Percentiles rank a stretch among this genome's conserved stretches.
Conservation (phyloP, 2,888 invertebrate genomes). For the Hydraecia micacea region DNA sequence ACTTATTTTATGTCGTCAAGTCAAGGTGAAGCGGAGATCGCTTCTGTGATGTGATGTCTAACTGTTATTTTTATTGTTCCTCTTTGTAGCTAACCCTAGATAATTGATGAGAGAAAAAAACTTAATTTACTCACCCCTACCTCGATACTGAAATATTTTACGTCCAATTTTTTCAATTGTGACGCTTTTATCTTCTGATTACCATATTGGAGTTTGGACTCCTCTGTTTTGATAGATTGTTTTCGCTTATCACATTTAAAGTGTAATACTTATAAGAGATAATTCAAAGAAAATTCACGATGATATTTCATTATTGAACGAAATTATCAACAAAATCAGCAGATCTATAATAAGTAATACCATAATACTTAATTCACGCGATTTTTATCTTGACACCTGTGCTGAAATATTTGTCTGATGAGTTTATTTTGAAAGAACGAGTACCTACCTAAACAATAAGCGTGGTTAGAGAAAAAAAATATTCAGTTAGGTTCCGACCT, state of each 20-base stretch:
- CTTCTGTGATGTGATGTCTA: constrained; percentile 31
- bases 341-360: neutral
- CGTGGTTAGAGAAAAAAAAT: neutral
- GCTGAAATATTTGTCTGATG: constrained; percentile 23
- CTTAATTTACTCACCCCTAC: neutral
- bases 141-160: neutral
- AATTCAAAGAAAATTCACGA: neutral
- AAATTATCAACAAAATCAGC: constrained; percentile 4
- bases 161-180: too few species aligned
- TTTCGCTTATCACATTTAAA: neutral
- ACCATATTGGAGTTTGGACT: neutral
- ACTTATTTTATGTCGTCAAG: constrained; percentile 29
- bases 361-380: neutral
- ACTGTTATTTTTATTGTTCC: constrained; percentile 13
- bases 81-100: constrained; percentile 15
- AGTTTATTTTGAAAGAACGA: neutral
- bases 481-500: neutral
- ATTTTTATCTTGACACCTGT: constrained; percentile 1
- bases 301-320: neutral
- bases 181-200: neutral
- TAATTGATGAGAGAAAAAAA: constrained; percentile 28
- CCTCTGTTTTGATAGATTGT: neutral
- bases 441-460: neutral
- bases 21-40: constrained; percentile 35
- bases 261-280: neutral